These are phyloP conservation scores for Platycheirus albimanus DNA, from an alignment of 2,888 invertebrate species.

Conservation along the genomic window DNA sequence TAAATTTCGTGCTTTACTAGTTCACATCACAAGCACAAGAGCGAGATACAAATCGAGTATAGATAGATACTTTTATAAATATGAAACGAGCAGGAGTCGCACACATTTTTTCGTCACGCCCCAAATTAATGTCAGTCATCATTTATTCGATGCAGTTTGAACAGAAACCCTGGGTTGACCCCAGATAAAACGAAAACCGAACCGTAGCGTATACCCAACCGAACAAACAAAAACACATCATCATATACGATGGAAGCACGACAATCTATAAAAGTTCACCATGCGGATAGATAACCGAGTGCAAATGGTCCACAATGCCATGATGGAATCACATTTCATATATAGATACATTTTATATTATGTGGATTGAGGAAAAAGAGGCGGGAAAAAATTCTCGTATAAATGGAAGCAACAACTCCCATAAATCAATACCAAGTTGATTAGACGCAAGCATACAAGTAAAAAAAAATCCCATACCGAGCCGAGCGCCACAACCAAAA, in stretches of 20 bases:
- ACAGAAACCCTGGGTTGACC: slow-evolving; percentile 50
- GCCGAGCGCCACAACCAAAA: slow-evolving; percentile 10
- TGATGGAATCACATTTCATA: slow-evolving; percentile 38
- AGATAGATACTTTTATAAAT: no score
- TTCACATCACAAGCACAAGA: no score
- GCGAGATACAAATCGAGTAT: slow-evolving; percentile 29
- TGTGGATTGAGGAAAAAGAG: slow-evolving; percentile 10
- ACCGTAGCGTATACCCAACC: no score
- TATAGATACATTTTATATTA: no score
- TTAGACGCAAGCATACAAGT: slow-evolving; percentile 41
- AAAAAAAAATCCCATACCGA: slow-evolving; percentile 2
- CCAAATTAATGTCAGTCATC: slow-evolving; percentile 70
- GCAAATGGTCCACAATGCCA: slow-evolving; percentile 42
- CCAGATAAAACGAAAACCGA: slow-evolving; percentile 61
- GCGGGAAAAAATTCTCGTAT: not conserved
- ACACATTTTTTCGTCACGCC: slow-evolving; percentile 51
- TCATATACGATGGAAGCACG: slow-evolving; percentile 19
- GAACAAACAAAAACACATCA: slow-evolving; percentile 1
- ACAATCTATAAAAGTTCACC: slow-evolving; percentile 45
- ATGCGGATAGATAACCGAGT: slow-evolving; percentile 53
- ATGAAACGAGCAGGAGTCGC: no score
- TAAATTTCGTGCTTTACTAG: slow-evolving; percentile 59
- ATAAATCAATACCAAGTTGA: slow-evolving; percentile 71
- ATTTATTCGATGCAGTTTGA: slow-evolving; percentile 66
- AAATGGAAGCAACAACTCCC: slow-evolving; percentile 33